Conservation (phyloP, 37 sponge, comb jelly and placozoan species). For the Amphimedon queenslandica region DNA sequence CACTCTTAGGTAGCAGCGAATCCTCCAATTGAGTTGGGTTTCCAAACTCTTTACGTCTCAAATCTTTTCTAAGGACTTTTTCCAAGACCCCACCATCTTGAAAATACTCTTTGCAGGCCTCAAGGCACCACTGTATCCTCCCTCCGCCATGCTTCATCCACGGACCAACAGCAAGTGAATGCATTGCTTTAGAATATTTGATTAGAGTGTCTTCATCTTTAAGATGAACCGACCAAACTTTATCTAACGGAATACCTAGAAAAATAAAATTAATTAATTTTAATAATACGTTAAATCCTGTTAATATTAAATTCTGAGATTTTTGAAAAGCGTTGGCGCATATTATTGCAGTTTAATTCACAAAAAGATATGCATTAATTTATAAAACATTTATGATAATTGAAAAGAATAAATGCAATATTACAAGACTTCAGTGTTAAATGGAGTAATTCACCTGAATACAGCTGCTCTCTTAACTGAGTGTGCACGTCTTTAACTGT, state of each 20-base stretch:
- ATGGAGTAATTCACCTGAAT: constrained; percentile 15
- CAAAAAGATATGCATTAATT: too few relatives aligned
- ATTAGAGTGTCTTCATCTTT: constrained; percentile 14
- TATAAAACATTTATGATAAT: too few relatives aligned
- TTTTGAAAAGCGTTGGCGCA: too few relatives aligned
- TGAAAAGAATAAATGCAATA: too few relatives aligned
- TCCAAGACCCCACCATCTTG: constrained; percentile 9
- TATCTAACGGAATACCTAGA: constrained; percentile 7
- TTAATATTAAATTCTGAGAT: too few relatives aligned
- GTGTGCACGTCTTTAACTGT: constrained; percentile 36
- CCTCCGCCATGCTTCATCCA: constrained; percentile 41
- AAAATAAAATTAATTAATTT: too few relatives aligned
- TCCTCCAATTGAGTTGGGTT: constrained; percentile 24
- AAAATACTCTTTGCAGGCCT: constrained; percentile 53
- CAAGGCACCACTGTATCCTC: constrained; percentile 67
- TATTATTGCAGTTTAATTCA: too few relatives aligned
- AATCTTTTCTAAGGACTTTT: constrained; percentile 50
- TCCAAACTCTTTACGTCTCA: constrained; percentile 27
- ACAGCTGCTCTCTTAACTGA: constrained; percentile 12
- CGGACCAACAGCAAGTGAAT: constrained; percentile 33
- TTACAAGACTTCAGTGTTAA: too few relatives aligned
- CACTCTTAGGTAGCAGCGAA: constrained; percentile 11
- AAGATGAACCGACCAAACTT: constrained; percentile 50
- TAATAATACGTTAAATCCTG: background rate
- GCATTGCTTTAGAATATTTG: constrained; percentile 61